Percentiles rank a stretch among this genome's conserved stretches.
These are phyloP conservation scores for Enteromius afrohamiltoni DNA, from an alignment of 2,797 vertebrate genomes.

Conservation along the genomic window DNA sequence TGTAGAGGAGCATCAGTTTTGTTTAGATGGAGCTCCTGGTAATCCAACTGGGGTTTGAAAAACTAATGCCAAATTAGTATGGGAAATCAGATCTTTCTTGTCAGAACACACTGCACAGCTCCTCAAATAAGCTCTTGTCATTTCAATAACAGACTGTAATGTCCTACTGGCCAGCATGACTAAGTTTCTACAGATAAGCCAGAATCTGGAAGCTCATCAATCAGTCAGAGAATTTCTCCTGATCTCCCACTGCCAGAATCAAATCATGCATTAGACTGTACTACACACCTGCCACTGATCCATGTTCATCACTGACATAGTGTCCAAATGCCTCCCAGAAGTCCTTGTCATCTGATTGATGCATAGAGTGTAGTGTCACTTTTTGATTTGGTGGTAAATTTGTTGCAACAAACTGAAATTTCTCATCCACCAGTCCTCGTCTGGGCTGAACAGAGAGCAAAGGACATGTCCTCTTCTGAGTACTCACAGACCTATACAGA, in stretches of 20 bases:
- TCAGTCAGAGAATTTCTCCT: background rate
- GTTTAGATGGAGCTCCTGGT: too few relatives aligned
- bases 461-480: background rate
- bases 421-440: constrained; percentile 64
- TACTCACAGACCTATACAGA: background rate
- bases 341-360: constrained; percentile 58
- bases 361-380: constrained; percentile 56
- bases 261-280: background rate
- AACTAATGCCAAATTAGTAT: too few relatives aligned
- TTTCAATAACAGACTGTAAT: background rate
- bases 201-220: background rate
- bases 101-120: background rate
- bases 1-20: too few relatives aligned
- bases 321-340: constrained; percentile 59
- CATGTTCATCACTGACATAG: constrained; percentile 53
- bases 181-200: background rate
- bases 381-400: constrained; percentile 51
- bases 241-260: background rate
- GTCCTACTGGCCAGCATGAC: background rate
- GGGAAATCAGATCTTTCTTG: background rate
- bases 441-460: constrained; percentile 41
- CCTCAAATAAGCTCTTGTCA: background rate
- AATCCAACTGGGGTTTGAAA: too few relatives aligned
- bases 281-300: constrained; percentile 42
- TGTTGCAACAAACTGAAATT: constrained; percentile 39